Evolutionary conservation across 2,888 invertebrate genomes (phyloP).

Genomic region (Eristalis tenax): DNA sequence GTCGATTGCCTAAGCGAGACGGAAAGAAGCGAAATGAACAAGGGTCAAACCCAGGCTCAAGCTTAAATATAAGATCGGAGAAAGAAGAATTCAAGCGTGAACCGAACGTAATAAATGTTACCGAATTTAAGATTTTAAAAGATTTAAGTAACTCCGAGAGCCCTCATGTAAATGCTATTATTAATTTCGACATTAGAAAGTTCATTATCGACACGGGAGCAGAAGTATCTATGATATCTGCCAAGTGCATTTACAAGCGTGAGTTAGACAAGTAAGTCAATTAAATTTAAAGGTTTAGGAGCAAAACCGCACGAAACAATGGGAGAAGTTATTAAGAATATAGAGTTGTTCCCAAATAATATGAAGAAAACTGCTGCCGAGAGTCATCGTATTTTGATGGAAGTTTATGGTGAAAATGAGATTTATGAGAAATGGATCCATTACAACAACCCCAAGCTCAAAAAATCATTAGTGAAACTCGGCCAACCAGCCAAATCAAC

Average conservation of each 20-base stretch:
- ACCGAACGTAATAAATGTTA: background rate
- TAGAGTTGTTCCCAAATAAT: background rate
- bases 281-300: background rate
- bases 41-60: background rate
- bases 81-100: background rate
- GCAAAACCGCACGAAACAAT: background rate
- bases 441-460: too few relatives aligned
- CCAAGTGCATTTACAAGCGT: background rate
- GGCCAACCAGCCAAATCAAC: too few relatives aligned
- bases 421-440: too few relatives aligned
- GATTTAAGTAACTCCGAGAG: background rate
- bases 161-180: background rate
- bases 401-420: too few relatives aligned
- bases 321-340: background rate
- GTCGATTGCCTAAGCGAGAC: too few relatives aligned
- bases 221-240: background rate
- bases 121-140: background rate
- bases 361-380: too few relatives aligned
- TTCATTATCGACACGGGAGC: background rate
- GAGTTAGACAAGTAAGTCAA: too few relatives aligned
- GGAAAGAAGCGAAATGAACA: too few relatives aligned
- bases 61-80: background rate
- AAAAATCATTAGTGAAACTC: too few relatives aligned
- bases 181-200: background rate
- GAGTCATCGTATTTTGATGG: too few relatives aligned